Percentiles rank a stretch among this genome's conserved stretches.
phyloP scores from a whole-genome alignment of 2,113 vertebrate species.

The Plectropomus leopardus region DNA sequence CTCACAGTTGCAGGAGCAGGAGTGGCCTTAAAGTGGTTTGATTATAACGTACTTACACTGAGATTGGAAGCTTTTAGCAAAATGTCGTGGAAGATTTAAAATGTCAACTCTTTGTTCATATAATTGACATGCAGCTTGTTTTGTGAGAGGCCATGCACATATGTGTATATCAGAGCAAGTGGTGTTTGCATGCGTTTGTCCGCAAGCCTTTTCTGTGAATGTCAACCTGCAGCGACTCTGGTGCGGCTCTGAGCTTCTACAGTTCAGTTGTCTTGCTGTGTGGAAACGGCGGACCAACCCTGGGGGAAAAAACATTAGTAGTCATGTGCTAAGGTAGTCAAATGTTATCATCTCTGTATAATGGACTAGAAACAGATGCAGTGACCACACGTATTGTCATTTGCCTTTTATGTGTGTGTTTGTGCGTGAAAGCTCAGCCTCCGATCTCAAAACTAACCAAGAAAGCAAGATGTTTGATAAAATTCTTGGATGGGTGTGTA shows the following conservation, averaged over 20 bases:
- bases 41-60: conserved; percentile 20
- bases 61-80: conserved; percentile 54
- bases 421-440: neutral
- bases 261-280: neutral
- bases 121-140: conserved; percentile 9
- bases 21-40: conserved; percentile 33
- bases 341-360: neutral
- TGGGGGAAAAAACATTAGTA: neutral
- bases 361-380: neutral
- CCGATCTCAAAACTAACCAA: neutral
- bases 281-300: neutral
- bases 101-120: conserved; percentile 48
- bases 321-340: neutral
- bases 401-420: neutral
- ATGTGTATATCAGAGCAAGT: conserved; percentile 1
- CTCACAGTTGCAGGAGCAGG: conserved; percentile 17
- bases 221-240: neutral
- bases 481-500: neutral
- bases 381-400: too few species aligned
- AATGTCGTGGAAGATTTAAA: conserved; percentile 61
- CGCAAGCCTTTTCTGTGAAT: neutral
- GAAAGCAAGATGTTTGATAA: too few species aligned
- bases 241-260: neutral
- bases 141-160: neutral
- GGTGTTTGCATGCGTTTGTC: neutral